A percentile compares a stretch with the other conserved stretches of the same genome.
Conservation (phyloP, 2,797 vertebrate genomes). For the Myotis planiceps region DNA sequence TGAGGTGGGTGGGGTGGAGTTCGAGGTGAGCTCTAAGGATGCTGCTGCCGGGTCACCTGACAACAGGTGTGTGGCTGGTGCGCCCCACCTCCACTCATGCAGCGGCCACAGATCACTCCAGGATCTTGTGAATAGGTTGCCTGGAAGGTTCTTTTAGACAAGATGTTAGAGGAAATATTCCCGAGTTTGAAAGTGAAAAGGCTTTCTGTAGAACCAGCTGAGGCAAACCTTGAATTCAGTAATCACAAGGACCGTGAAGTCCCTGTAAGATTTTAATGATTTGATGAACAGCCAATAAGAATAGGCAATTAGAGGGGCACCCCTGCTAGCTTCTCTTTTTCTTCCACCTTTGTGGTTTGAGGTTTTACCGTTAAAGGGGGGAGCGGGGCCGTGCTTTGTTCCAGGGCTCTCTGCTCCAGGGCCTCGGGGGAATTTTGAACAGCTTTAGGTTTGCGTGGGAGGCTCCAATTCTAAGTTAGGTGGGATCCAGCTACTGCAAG, state of each 20-base stretch:
- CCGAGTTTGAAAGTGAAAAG: conserved; percentile 37
- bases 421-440: neutral
- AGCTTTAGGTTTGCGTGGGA: neutral
- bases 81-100: neutral
- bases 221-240: neutral
- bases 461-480: neutral
- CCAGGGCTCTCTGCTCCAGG: neutral
- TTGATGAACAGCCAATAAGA: conserved; percentile 60
- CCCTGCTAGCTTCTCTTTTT: conserved; percentile 42
- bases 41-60: conserved; percentile 59
- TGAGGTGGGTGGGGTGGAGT: neutral
- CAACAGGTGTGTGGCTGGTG: conserved; percentile 69
- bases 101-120: neutral
- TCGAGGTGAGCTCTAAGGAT: neutral
- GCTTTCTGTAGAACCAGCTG: neutral
- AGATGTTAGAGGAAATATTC: neutral
- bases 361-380: conserved; percentile 59
- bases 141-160: neutral
- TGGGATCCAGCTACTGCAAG: neutral
- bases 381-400: conserved; percentile 50
- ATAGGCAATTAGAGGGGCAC: conserved; percentile 52
- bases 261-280: conserved; percentile 66
- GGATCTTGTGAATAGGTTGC: neutral
- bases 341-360: conserved; percentile 73
- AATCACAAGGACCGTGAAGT: neutral